Evolutionary conservation across 2,888 invertebrate species (phyloP), one percentile per base, ranked within the genome.

Genomic region (Keiferia lycopersicella): DNA sequence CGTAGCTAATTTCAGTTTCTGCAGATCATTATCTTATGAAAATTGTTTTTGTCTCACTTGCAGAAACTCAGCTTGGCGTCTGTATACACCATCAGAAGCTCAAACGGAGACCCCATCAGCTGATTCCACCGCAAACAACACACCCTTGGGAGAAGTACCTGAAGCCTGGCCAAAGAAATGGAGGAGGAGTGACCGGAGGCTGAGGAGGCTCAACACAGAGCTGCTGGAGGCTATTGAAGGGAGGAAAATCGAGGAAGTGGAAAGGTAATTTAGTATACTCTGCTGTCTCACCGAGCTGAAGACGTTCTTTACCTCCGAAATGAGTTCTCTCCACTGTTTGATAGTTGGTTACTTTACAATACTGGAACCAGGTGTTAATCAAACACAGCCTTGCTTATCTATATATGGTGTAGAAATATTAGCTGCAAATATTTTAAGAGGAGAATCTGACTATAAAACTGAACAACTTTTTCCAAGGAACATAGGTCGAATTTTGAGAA

Each of bases 181-280:
- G 84, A 71, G 86, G 22, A 78, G 91, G 0, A 83, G 86, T 45
- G 91, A 91, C 70, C 72, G 90, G 2, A 75, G 91, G 0, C 75
- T 86, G 50, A 78, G 88, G 61, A 80, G 92, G n/a, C 81, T 92
- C 0, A 92, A 93, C 69, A 91, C 92, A 0, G 92, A 92, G 66
- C 80, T 93, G 22, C 76, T 92, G 11, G 88, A 88, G 39, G 92
- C 92, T 38, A 87, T 91, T 1, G 84, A 86, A 6, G 65, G 62
- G 0, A 81, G 85, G 62, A 80, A 92, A 59, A 69, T 84, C 2
- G 84, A 86, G 30, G 86, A 87, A 65, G 82, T 88, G 4, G 86
- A 89, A 70, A 81, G 82, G 92, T 50, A 20, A 0, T 8, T 18
- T 3, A 20, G 2, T 16, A 45, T n/a, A 45, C n/a, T 18, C 50